phyloP scores from a whole-genome alignment of 2,113 vertebrate genomes.

The Campylomormyrus tamandua region DNA sequence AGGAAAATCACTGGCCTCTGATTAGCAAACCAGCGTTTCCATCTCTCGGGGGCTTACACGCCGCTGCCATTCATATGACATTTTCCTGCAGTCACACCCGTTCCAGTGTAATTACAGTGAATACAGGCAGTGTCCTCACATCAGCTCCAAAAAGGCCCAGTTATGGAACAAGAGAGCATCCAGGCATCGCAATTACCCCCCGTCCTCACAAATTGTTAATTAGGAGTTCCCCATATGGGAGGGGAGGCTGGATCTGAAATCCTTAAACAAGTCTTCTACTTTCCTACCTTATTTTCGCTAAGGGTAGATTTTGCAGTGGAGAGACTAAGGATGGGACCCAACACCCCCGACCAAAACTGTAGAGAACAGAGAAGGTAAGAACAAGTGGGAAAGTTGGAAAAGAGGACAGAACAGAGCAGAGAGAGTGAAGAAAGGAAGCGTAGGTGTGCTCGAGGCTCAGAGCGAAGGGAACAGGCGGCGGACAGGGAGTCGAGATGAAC shows the following conservation, averaged over 20 bases:
- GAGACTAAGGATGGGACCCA: neutral
- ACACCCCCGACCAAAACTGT: neutral
- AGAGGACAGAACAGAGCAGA: neutral
- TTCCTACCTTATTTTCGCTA: neutral
- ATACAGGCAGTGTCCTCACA: neutral
- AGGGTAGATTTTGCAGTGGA: neutral
- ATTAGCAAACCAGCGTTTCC: conserved; percentile 15
- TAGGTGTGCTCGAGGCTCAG: neutral
- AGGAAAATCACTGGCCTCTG: conserved; percentile 39
- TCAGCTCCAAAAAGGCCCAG: neutral
- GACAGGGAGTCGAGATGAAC: neutral
- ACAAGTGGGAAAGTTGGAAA: neutral
- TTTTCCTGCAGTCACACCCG: conserved; percentile 14
- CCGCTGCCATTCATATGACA: conserved; percentile 28
- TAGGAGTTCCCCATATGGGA: neutral
- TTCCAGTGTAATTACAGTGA: neutral
- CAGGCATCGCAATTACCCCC: neutral
- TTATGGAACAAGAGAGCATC: neutral
- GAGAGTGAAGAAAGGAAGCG: neutral
- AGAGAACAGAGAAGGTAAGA: neutral
- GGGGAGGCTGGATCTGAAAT: neutral
- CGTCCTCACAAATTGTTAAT: neutral
- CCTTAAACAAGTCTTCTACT: neutral
- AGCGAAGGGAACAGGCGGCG: neutral
- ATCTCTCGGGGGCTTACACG: neutral